Evolutionary conservation across 2,113 vertebrate genomes (phyloP).

Genomic region (Atlantisia rogersi): DNA sequence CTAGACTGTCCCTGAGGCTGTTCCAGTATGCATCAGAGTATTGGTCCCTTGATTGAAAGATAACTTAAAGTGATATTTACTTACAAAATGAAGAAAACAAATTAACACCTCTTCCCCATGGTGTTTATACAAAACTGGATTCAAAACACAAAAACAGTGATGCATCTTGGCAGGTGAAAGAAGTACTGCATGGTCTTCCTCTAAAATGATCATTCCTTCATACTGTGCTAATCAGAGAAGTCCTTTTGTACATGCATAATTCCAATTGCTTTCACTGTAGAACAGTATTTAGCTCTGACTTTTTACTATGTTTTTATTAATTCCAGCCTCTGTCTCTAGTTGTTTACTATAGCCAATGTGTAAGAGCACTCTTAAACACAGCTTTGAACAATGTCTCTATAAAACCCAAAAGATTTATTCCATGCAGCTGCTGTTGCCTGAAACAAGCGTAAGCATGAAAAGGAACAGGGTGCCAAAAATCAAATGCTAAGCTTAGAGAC

Average conservation of each 20-base stretch:
- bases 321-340: neutral
- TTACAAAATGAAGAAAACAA: neutral
- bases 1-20: neutral
- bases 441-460: neutral
- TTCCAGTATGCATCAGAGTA: neutral
- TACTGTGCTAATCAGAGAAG: neutral
- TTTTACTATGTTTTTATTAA: neutral
- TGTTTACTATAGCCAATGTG: neutral
- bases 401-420: slow-evolving; percentile 3
- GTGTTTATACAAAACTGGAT: neutral
- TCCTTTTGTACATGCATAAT: neutral
- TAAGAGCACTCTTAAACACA: neutral
- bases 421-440: neutral
- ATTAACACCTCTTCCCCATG: neutral
- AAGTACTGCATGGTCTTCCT: neutral
- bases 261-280: neutral
- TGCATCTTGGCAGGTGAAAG: neutral
- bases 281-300: neutral
- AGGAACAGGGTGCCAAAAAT: neutral
- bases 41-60: neutral
- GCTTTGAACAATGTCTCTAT: neutral
- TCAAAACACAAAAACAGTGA: neutral
- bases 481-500: neutral
- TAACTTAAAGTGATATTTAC: neutral
- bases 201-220: neutral